Conservation (phyloP, 2,888 invertebrate species). For the Acanthosepion lycidas region DNA sequence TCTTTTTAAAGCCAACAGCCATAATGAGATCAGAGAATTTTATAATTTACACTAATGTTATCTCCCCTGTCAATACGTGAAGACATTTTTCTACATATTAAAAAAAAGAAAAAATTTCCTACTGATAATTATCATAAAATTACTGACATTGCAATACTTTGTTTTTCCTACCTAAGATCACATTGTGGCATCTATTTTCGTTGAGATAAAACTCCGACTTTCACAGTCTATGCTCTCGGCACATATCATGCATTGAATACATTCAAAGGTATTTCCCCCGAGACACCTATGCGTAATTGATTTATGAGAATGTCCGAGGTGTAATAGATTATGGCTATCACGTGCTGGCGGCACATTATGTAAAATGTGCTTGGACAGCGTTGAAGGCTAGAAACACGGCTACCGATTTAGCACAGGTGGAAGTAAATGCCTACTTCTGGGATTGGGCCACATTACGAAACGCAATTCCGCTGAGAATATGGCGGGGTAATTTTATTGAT, state of each 20-base stretch:
- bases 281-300: background rate
- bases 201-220: background rate
- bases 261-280: background rate
- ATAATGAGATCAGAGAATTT: no score
- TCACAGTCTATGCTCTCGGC: background rate
- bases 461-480: background rate
- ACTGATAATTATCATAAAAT: background rate
- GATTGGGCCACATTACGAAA: background rate
- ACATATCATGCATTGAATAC: constrained; percentile 18
- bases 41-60: no score
- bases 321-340: background rate
- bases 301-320: background rate
- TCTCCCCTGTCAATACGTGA: no score
- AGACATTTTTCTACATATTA: no score
- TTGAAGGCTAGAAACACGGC: background rate
- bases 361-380: background rate
- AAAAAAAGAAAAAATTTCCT: no score
- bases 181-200: background rate
- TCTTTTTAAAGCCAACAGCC: no score
- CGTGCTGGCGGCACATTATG: background rate
- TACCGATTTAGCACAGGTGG: background rate
- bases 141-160: background rate
- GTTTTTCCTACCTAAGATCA: background rate
- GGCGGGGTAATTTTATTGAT: background rate
- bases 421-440: background rate